phyloP scores from a whole-genome alignment of 2,888 invertebrate genomes.

The Labia minor region DNA sequence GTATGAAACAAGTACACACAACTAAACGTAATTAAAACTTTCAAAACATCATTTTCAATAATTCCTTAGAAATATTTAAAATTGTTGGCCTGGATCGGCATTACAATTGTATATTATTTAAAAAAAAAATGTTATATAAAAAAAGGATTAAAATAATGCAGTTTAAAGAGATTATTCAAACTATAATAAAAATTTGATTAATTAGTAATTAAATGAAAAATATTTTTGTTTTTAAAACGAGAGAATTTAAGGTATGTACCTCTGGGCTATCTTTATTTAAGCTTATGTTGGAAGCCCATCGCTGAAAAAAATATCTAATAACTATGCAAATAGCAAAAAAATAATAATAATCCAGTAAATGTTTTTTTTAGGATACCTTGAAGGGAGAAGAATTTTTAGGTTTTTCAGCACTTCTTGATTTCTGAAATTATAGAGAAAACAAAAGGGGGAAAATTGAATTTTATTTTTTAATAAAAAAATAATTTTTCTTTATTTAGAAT shows the following conservation, averaged over 20 bases:
- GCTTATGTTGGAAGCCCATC: slow-evolving; percentile 26
- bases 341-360: slow-evolving; percentile 14
- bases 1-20: too few relatives aligned
- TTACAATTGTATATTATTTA: too few relatives aligned
- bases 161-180: background rate
- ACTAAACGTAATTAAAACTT: too few relatives aligned
- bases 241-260: too few relatives aligned
- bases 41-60: too few relatives aligned
- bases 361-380: slow-evolving; percentile 47
- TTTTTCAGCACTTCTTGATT: slow-evolving; percentile 67
- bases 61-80: too few relatives aligned
- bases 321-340: slow-evolving; percentile 1
- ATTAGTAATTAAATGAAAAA: background rate
- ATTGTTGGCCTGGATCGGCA: too few relatives aligned
- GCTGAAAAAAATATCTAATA: slow-evolving; percentile 23
- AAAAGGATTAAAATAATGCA: background rate
- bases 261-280: background rate
- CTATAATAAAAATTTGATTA: too few relatives aligned
- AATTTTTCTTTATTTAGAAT: too few relatives aligned
- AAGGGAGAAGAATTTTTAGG: slow-evolving; percentile 50
- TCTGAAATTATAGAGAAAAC: slow-evolving; percentile 48
- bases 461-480: too few relatives aligned
- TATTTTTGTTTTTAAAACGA: background rate
- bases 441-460: background rate
- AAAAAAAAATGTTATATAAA: background rate